A percentile compares a stretch with the other conserved stretches of the same genome.
Evolutionary conservation across 2,797 vertebrate species (phyloP).

Genomic region (Phrynocephalus forsythii): DNA sequence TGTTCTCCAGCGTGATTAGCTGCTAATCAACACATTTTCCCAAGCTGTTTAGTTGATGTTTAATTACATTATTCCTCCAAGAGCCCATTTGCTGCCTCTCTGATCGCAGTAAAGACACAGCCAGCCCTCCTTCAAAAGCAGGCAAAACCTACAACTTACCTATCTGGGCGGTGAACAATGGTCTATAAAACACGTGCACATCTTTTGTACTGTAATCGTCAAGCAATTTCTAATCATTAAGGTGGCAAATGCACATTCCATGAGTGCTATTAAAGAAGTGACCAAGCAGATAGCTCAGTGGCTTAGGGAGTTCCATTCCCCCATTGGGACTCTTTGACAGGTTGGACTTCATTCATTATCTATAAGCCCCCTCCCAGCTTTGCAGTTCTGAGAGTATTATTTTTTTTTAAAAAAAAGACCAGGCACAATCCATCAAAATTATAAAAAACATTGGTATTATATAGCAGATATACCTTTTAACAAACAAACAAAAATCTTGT

Average conservation of each 20-base stretch:
- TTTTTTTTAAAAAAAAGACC: no score
- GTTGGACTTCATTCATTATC: no score
- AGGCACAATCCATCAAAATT: no score
- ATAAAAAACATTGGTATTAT: no score
- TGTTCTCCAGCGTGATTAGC: slow-evolving; percentile 16
- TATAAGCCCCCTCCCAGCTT: no score
- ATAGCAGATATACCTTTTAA: no score
- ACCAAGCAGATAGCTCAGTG: not conserved
- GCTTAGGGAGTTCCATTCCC: no score
- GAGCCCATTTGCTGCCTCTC: slow-evolving; percentile 7
- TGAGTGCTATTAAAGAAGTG: not conserved
- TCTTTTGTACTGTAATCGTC: not conserved
- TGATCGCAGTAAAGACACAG: slow-evolving; percentile 12
- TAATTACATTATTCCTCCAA: slow-evolving; percentile 29
- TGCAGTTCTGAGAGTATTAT: no score
- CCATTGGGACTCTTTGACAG: no score
- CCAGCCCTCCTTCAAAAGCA: not conserved
- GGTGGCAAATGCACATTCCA: not conserved
- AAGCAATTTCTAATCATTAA: not conserved
- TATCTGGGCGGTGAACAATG: not conserved
- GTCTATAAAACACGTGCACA: not conserved
- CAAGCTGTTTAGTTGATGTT: slow-evolving; percentile 22
- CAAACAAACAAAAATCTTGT: no score
- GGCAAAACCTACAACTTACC: not conserved
- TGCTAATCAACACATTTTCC: slow-evolving; percentile 28